Evolutionary conservation across 2,888 invertebrate genomes (phyloP).

Genomic region (Limenitis camilla): DNA sequence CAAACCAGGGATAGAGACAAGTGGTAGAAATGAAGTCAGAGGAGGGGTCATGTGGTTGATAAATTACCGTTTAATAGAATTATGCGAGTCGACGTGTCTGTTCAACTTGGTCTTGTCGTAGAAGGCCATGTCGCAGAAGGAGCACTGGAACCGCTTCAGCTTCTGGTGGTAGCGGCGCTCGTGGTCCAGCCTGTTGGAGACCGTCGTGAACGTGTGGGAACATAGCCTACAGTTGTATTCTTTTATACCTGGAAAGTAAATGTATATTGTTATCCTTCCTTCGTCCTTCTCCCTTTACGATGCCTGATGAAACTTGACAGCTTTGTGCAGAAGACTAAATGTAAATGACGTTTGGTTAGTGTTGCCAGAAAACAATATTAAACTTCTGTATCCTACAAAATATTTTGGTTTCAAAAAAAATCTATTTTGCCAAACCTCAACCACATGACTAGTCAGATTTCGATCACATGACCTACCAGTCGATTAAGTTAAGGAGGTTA

Average conservation of each 20-base stretch:
- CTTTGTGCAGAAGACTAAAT: background rate
- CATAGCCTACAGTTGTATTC: slow-evolving; percentile 47
- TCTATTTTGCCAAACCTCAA: no score
- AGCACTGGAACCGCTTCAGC: slow-evolving; percentile 30
- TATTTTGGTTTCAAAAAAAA: no score
- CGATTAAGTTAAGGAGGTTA: no score
- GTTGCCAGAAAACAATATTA: background rate
- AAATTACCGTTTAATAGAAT: slow-evolving; percentile 44
- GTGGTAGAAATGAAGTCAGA: no score
- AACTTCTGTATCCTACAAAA: no score
- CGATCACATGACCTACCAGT: no score
- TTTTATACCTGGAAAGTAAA: slow-evolving; percentile 38
- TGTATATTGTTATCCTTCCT: background rate
- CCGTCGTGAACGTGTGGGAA: slow-evolving; percentile 33
- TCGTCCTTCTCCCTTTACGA: background rate
- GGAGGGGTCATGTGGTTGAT: background rate
- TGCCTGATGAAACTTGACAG: background rate
- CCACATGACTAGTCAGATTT: no score
- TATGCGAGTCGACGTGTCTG: slow-evolving; percentile 46
- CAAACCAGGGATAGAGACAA: no score
- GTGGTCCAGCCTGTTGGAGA: slow-evolving; percentile 43
- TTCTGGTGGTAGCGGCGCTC: slow-evolving; percentile 37
- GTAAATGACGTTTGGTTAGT: no score
- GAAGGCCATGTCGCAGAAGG: slow-evolving; percentile 36
- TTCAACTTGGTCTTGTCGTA: slow-evolving; percentile 37